Evolutionary conservation across 2,888 invertebrate species (phyloP), one percentile per base, ranked within the genome.

Genomic region (Chymomyza procnemis): DNA sequence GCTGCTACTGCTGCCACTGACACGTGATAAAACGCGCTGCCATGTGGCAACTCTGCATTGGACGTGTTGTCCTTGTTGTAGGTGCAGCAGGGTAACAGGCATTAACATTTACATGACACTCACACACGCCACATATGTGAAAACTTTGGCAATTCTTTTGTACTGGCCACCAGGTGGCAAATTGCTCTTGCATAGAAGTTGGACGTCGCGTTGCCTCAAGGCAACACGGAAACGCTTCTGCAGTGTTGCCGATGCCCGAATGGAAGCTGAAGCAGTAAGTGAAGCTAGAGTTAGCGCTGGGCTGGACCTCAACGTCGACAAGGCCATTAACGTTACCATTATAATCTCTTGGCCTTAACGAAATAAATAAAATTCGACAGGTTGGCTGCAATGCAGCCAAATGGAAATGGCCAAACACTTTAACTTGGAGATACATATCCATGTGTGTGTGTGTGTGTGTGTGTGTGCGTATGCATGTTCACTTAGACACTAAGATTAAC

Each of bases 321-420:
- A 61, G 47, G 85, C 85, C 83, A 83, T 83, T 83, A 83, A 83
- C 85, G 82, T 81, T 86, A 79, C 82, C 79, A 83, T 86, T 86
- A 87, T 86, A 85, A 82, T 82, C 86, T 86, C 70, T 80, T 83
- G 79, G 83, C 82, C 86, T 76, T 77, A 74, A 82, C 86, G 87
- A 84, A 84, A 83, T 83, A 83, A 83, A 83, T 83, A 83, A 86
- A 83, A 76, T 86, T 83, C 83, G 83, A 83, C 83, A 83, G 82
- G 72, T 77, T 72, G 68, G 77, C 50, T 9, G 14, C 50, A 19
- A n/a, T 19, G 8, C 52, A 63, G 52, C 34, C 26, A 52, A 41
- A 41, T 16, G 50, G 30, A 50, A 52, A 74, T 66, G 66, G 73
- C 74, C 73, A 69, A 62, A 61, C 59, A 65, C 61, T 60, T 64